Percentiles rank a stretch among this genome's conserved stretches.
Conservation (phyloP, 1,140 invertebrate genomes). For the Lordiphosa collinella region DNA sequence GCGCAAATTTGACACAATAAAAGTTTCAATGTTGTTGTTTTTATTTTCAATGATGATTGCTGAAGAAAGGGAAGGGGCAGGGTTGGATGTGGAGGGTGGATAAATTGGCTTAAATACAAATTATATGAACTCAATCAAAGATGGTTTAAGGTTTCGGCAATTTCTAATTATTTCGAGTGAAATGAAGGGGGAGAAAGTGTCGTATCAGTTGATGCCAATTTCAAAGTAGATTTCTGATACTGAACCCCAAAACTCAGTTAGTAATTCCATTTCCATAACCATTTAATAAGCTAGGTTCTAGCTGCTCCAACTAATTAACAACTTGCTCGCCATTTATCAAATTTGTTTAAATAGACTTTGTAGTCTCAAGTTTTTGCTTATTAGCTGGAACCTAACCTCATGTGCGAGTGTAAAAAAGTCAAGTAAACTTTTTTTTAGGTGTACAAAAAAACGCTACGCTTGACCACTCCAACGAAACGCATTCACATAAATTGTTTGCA, state of each 20-base stretch:
- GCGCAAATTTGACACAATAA: constrained; percentile 67
- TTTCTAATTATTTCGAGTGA: constrained; percentile 2
- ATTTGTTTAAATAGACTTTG: constrained; percentile 5
- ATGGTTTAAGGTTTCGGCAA: constrained; percentile 1
- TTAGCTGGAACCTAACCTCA: background rate
- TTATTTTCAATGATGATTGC: constrained; percentile 2
- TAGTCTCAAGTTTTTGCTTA: constrained; percentile 7
- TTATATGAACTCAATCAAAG: constrained; percentile 70
- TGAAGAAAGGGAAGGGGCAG: background rate
- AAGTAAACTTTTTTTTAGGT: constrained; percentile 1
- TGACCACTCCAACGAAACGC: background rate
- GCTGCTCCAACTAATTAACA: constrained; percentile 8
- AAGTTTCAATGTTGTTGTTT: constrained; percentile 44
- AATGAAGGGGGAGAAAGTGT: no score
- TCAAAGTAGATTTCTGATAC: no score
- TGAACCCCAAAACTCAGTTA: no score
- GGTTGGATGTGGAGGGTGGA: background rate
- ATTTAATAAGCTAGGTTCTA: background rate
- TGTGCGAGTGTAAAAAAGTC: background rate
- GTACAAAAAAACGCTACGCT: constrained; percentile 7
- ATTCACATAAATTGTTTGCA: constrained; percentile 64
- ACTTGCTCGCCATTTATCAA: constrained; percentile 15
- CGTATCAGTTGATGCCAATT: no score
- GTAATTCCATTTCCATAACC: no score
- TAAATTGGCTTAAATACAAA: constrained; percentile 72